Base-by-base conservation (phyloP, 2,888 invertebrate genomes). In the Ophioninae sp. region DNA sequence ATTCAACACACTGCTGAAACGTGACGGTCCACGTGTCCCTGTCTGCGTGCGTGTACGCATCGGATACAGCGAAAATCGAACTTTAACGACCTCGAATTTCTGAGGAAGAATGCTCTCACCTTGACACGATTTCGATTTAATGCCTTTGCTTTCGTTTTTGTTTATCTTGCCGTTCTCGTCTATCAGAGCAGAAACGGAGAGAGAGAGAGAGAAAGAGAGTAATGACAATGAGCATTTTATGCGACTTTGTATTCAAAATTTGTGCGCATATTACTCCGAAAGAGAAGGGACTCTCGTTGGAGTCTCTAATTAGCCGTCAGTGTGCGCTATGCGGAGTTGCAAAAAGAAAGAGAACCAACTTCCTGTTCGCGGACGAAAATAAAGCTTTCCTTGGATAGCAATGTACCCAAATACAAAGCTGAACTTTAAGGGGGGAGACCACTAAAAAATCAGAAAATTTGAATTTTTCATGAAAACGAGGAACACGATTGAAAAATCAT, bases 111-210 rank as follows among this genome's bases (percentile, higher is more conserved):
- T 20, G 10, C 20, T 7, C 70, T 84, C 75, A 81, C 83, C 83
- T 84, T 84, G 83, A 81, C 81, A 81, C 67, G 75, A 81, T 81
- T 81, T 41, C 61, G 67, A 70, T 78, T 77, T 78, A 81, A 84
- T 78, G 70, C 67, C 56, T 56, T 50, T 39, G 41, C 50, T 3
- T 30, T 30, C 30, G 30, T 30, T 30, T 30, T 30, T 3, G 2
- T 3, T 30, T 30, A 30, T 30, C 30, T 30, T 30, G 30, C 30
- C 30, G 30, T 30, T 30, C 30, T 3, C 30, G 30, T 30, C 20
- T 59, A 20, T 21, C 5, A 21, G 17, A 6, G 50, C 13, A 17
- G 13, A 50, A 13, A 17, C 13, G 6, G 41, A 41, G 41, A 8
- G 41, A 41, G 41, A 41, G 41, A 41, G 41, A 41, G 41, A 41